A percentile compares a stretch with the other conserved stretches of the same genome.
Evolutionary conservation across 1,140 invertebrate species (phyloP).

Genomic region (Arctopsyche grandis): DNA sequence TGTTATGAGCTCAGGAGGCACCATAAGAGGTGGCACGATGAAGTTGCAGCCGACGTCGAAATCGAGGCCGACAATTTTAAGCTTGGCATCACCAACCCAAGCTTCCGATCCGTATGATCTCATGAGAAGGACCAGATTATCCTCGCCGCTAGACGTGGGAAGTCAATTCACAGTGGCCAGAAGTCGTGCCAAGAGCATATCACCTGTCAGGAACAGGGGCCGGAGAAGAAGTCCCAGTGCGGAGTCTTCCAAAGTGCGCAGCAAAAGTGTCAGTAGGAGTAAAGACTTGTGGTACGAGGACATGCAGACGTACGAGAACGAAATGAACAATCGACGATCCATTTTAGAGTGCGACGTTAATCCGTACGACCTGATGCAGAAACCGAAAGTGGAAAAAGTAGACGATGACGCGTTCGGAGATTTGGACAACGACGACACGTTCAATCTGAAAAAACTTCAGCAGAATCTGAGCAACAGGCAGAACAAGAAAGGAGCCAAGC

Average conservation of each 20-base stretch:
- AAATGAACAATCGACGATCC: slow-evolving; percentile 70
- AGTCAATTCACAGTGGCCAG: slow-evolving; percentile 66
- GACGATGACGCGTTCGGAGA: slow-evolving; percentile 52
- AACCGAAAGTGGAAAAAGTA: slow-evolving; percentile 55
- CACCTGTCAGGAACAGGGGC: slow-evolving; percentile 65
- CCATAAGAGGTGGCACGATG: slow-evolving; percentile 69
- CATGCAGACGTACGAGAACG: slow-evolving; percentile 64
- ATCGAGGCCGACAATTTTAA: slow-evolving; percentile 69
- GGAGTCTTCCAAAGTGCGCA: slow-evolving; percentile 61
- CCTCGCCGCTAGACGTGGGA: slow-evolving; percentile 69
- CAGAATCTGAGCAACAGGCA: slow-evolving; percentile 43
- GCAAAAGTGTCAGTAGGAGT: slow-evolving; percentile 65
- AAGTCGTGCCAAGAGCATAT: slow-evolving; percentile 71
- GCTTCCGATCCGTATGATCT: slow-evolving; percentile 79
- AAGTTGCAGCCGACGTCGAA: slow-evolving; percentile 68
- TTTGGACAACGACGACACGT: slow-evolving; percentile 54
- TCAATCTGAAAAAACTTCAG: slow-evolving; percentile 50
- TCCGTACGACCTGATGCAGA: slow-evolving; percentile 81
- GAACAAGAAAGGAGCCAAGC: slow-evolving; percentile 50
- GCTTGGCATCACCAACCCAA: slow-evolving; percentile 66
- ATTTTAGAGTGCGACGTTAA: slow-evolving; percentile 88
- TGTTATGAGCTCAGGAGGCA: slow-evolving; percentile 60
- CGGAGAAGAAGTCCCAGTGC: slow-evolving; percentile 60
- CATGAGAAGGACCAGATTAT: slow-evolving; percentile 78
- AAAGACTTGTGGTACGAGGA: slow-evolving; percentile 65